Conservation (phyloP, 2,113 vertebrate species). For the Corvus cornix region DNA sequence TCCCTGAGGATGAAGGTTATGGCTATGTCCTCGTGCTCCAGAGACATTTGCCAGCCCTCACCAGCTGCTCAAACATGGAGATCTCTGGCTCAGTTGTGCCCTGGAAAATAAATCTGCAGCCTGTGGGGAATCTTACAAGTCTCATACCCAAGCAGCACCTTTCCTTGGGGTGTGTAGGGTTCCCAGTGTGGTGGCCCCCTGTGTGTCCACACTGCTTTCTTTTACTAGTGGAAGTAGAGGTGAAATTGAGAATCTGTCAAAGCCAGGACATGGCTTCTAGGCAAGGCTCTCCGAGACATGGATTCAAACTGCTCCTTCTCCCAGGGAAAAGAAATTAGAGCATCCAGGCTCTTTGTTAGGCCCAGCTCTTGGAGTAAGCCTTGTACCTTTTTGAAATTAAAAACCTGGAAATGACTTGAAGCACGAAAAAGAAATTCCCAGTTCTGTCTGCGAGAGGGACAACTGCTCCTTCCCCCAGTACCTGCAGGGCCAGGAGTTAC, state of each 20-base stretch:
- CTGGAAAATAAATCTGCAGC: neutral
- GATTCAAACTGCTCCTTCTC: neutral
- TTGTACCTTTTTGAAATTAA: neutral
- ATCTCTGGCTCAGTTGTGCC: neutral
- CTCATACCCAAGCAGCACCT: neutral
- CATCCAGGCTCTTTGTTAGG: neutral
- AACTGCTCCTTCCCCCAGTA: neutral
- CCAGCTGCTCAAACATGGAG: neutral
- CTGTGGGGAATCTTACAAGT: neutral
- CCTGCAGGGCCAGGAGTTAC: neutral
- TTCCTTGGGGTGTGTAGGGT: neutral
- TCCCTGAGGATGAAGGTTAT: neutral
- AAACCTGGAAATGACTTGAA: neutral
- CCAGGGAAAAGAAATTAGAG: neutral
- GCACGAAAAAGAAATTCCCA: neutral
- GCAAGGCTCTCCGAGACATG: neutral
- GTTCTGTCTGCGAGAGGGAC: neutral
- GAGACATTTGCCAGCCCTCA: neutral
- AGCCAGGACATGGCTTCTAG: neutral
- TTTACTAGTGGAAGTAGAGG: neutral
- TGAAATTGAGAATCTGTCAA: neutral
- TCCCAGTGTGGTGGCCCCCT: neutral
- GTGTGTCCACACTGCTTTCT: neutral
- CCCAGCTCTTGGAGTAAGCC: neutral
- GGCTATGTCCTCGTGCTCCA: fast-evolving